phyloP scores from a whole-genome alignment of 2,113 vertebrate genomes.

The Vulpes vulpes region DNA sequence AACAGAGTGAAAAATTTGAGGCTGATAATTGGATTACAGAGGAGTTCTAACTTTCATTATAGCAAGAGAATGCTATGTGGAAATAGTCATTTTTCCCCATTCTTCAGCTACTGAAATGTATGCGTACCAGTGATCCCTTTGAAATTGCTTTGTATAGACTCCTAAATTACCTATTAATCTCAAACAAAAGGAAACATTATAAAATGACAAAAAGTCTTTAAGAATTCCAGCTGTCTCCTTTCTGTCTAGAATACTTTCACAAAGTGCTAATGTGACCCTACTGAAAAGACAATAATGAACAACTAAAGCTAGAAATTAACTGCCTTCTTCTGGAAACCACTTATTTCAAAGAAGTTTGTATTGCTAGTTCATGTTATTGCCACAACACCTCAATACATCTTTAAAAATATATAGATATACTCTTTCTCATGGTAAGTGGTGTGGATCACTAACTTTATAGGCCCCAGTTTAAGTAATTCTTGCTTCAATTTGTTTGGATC shows the following conservation, averaged over 20 bases:
- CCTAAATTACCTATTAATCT: slow-evolving; percentile 37
- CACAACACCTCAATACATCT: neutral
- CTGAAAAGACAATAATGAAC: slow-evolving; percentile 60
- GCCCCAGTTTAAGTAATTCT: neutral
- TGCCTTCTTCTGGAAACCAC: slow-evolving; percentile 27
- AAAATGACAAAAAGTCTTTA: slow-evolving; percentile 54
- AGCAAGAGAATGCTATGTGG: neutral
- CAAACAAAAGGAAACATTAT: slow-evolving; percentile 57
- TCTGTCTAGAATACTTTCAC: neutral
- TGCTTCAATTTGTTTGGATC: neutral
- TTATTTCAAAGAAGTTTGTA: slow-evolving; percentile 27
- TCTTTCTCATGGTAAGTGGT: neutral
- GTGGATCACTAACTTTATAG: neutral
- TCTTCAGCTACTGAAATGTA: neutral
- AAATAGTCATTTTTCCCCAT: slow-evolving; percentile 20
- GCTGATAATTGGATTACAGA: slow-evolving; percentile 41
- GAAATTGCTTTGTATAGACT: slow-evolving; percentile 42
- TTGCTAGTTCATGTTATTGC: neutral
- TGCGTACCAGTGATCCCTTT: neutral
- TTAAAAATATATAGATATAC: neutral
- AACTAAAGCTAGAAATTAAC: slow-evolving; percentile 60
- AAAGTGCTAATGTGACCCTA: slow-evolving; percentile 47
- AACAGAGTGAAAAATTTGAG: neutral
- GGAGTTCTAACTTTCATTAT: slow-evolving; percentile 21
- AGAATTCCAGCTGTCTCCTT: slow-evolving; percentile 55